Percentiles rank a stretch among this genome's conserved stretches.
Evolutionary conservation across 1,140 invertebrate species (phyloP).

Genomic region (Pollicipes pollicipes): DNA sequence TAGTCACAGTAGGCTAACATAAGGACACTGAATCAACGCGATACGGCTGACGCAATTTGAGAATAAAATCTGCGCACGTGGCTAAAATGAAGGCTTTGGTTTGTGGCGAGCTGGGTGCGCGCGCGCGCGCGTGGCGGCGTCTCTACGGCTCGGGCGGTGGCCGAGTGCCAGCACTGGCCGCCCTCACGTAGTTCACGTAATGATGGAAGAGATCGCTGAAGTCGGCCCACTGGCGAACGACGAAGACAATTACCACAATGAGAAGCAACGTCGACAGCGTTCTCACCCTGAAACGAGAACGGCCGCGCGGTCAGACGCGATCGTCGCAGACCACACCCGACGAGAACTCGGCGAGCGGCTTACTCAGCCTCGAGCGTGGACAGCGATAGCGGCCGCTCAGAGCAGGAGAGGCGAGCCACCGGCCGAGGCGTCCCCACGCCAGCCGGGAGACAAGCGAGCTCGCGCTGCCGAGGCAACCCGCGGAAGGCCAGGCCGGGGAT

Average conservation of each 20-base stretch:
- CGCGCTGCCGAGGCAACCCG: too few relatives aligned
- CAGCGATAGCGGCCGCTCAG: too few relatives aligned
- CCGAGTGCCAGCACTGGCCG: slow-evolving; percentile 10
- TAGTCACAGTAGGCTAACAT: background rate
- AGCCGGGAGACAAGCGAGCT: too few relatives aligned
- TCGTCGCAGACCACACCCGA: too few relatives aligned
- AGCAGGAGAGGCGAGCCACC: too few relatives aligned
- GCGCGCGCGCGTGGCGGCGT: too few relatives aligned
- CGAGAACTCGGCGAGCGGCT: too few relatives aligned
- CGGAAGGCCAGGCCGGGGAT: too few relatives aligned
- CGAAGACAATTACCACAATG: slow-evolving; percentile 12
- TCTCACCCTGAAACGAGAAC: slow-evolving; percentile 9
- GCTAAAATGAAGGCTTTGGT: slow-evolving; percentile 8
- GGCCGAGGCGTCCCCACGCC: too few relatives aligned
- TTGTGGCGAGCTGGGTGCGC: slow-evolving; percentile 4
- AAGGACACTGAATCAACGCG: too few relatives aligned
- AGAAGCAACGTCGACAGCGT: slow-evolving; percentile 10
- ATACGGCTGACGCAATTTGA: background rate
- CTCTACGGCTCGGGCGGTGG: too few relatives aligned
- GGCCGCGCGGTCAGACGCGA: slow-evolving; percentile 25
- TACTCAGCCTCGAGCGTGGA: too few relatives aligned
- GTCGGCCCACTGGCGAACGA: slow-evolving; percentile 22
- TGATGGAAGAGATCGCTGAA: slow-evolving; percentile 18
- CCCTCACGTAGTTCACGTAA: slow-evolving; percentile 24
- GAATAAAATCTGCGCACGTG: background rate